Evolutionary conservation across 2,113 vertebrate species (phyloP).

Genomic region (Pollimyrus isidori): DNA sequence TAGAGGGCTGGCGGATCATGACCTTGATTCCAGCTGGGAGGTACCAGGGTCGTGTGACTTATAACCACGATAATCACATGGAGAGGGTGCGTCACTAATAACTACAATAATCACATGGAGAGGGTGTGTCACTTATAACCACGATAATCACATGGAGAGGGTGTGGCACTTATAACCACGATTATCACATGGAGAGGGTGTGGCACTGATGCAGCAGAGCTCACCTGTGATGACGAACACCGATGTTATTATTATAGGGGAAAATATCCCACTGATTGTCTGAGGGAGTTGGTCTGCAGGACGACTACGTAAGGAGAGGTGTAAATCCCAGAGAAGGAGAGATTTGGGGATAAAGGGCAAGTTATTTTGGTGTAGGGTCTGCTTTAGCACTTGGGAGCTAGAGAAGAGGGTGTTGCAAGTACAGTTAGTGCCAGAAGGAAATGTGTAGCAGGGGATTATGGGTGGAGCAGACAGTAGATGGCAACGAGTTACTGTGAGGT

Average conservation of each 20-base stretch:
- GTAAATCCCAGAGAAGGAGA: neutral
- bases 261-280: neutral
- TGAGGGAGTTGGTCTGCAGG: neutral
- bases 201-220: neutral
- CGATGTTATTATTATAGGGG: neutral
- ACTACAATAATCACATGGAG: no score
- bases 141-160: neutral
- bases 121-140: neutral
- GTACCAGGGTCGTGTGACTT: neutral
- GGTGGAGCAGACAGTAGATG: neutral
- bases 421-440: neutral
- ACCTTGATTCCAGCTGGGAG: neutral
- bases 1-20: neutral
- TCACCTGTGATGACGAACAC: neutral
- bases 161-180: neutral
- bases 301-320: neutral
- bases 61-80: no score
- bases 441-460: neutral
- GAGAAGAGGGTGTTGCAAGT: neutral
- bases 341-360: neutral
- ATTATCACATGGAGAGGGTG: neutral
- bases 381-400: neutral
- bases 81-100: no score
- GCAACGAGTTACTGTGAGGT: neutral
- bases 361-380: neutral